A percentile compares a stretch with the other conserved stretches of the same genome.
These are phyloP conservation scores for Chrysogorgia sp. DNA, from an alignment of 92 coral and sea anemone genomes.

Conservation along the genomic window DNA sequence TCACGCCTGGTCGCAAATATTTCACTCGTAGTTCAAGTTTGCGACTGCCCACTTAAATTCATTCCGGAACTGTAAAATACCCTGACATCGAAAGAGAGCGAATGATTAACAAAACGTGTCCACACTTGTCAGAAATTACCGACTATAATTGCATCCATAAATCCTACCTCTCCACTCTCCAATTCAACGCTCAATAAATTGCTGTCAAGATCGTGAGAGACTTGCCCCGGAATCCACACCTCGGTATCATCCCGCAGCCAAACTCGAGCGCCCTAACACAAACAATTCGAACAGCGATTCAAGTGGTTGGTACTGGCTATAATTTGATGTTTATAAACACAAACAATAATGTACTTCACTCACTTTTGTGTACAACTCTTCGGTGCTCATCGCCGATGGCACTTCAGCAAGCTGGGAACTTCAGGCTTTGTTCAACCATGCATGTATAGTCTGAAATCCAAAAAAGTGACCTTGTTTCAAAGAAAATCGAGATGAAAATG, in stretches of 20 bases:
- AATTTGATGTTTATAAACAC: slow-evolving; percentile 12
- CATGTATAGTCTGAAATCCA: no score
- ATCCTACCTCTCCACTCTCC: slow-evolving; percentile 86
- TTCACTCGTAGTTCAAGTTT: no score
- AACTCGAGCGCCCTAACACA: slow-evolving; percentile 96
- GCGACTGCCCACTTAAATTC: no score
- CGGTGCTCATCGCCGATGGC: slow-evolving; percentile 69
- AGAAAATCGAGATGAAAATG: no score
- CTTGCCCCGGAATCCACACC: slow-evolving; percentile 94
- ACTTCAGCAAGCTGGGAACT: no score
- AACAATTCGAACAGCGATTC: no score
- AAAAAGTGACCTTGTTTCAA: no score
- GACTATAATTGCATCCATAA: slow-evolving; percentile 14
- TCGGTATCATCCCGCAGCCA: slow-evolving; percentile 92
- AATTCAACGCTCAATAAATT: slow-evolving; percentile 68
- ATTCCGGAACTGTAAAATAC: no score
- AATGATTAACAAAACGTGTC: no score
- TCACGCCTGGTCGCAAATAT: no score
- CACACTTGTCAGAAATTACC: not conserved
- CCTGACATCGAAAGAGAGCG: no score
- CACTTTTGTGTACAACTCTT: slow-evolving; percentile 91
- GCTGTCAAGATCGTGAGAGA: slow-evolving; percentile 83
- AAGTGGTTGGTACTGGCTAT: slow-evolving; percentile 4
- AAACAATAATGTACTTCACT: slow-evolving; percentile 4
- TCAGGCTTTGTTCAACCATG: no score